Base-by-base conservation (phyloP, 1,140 invertebrate species). In the Onthophagus taurus region DNA sequence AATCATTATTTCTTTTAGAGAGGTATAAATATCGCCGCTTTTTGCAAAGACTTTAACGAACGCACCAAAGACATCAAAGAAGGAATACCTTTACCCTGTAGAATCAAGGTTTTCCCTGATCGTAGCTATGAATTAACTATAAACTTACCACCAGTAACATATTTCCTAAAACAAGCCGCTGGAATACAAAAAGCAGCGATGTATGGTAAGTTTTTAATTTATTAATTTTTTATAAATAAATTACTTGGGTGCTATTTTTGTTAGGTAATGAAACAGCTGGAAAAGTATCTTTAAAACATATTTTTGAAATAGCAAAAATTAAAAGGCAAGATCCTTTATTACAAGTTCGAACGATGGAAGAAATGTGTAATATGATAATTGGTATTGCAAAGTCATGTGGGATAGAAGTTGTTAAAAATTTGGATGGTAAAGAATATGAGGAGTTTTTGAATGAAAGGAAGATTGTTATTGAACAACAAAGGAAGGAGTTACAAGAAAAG, bases 21-120 rank as follows among this genome's bases (percentile, higher is more conserved):
- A 59, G 89, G 91, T 31, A 81, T 99, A 20, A 97, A 99, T 61
- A 96, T 99, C 55, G 82, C 85, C 34, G 78, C 81, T 35, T 99
- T 99, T 70, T 94, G 91, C 60, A 98, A 99, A 71, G 96, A 99
- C 53, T 99, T 99, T 55, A 99, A 99, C 70, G 83, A 89, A 57
- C 81, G 74, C 61, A 99, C 96, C 2, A 85, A 83, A 44, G 75
- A 96, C 54, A 85, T 94, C 16, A 97, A 92, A 64, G 80, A 84
- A 63, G 96, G 95, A 13, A 82, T 95, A 48, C 93, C 93, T 7
- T 54, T 98, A 35, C 92, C 92, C 2, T 81, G 78, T 44, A 72
- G 80, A 54, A 76, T 95, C 7, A 74, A 80, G 38, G 77, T 95
- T 0, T 90, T 90, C 71, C 66, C 89, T 11, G 94, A 99, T 66